Evolutionary conservation across 2,113 vertebrate genomes (phyloP).

Genomic region (Saimiri boliviensis): DNA sequence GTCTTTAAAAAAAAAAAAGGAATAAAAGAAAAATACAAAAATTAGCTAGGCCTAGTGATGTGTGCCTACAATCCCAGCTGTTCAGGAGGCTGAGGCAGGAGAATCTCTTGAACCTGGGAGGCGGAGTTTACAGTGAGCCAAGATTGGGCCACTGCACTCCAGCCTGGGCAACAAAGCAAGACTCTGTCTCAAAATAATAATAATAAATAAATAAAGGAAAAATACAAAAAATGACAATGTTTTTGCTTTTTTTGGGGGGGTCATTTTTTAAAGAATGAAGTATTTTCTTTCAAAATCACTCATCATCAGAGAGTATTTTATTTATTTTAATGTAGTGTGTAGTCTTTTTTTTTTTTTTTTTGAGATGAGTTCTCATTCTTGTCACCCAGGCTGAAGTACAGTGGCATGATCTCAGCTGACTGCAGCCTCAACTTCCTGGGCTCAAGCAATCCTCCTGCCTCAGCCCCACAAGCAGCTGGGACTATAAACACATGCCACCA

Average conservation of each 20-base stretch:
- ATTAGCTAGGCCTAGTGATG: too few relatives aligned
- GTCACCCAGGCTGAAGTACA: not conserved
- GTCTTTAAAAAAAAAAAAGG: too few relatives aligned
- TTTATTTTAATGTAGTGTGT: not conserved
- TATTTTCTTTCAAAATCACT: slow-evolving; percentile 20
- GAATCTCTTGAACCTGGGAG: too few relatives aligned
- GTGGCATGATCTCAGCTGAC: not conserved
- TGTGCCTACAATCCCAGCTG: too few relatives aligned
- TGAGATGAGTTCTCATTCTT: not conserved
- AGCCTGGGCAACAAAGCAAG: too few relatives aligned
- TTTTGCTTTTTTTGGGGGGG: not conserved
- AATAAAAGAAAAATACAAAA: too few relatives aligned
- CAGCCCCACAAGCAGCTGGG: not conserved
- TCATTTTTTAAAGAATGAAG: slow-evolving; percentile 13
- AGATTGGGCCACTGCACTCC: too few relatives aligned
- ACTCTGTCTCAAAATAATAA: too few relatives aligned
- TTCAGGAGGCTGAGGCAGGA: too few relatives aligned
- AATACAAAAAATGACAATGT: not conserved
- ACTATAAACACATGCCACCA: not conserved
- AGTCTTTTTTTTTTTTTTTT: not conserved
- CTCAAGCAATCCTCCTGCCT: not conserved
- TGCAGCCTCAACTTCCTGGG: not conserved
- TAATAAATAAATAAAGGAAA: too few relatives aligned
- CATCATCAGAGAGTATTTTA: not conserved
- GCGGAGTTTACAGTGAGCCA: too few relatives aligned